Conservation (phyloP, 2,888 invertebrate species). For the Keiferia lycopersicella region DNA sequence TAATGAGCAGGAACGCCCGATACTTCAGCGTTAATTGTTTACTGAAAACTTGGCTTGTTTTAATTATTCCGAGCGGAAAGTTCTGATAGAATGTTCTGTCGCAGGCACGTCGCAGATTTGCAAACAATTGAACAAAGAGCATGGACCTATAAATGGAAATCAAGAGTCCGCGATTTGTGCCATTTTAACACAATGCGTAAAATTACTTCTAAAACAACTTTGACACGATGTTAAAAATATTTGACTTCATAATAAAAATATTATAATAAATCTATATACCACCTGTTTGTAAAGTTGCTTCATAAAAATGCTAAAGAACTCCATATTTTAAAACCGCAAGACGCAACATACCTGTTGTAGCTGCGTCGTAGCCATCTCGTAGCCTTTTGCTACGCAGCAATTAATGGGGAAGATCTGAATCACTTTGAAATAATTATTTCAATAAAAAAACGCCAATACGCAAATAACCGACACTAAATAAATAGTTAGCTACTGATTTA, state of each 20-base stretch:
- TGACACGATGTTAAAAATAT: background rate
- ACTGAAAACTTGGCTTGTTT: constrained; percentile 61
- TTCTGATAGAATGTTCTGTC: constrained; percentile 45
- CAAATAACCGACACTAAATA: background rate
- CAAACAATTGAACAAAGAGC: constrained; percentile 20
- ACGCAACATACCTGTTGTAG: background rate
- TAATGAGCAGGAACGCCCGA: constrained; percentile 72
- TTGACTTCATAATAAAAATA: too few relatives aligned
- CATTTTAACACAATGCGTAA: constrained; percentile 3
- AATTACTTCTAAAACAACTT: background rate
- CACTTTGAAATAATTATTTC: background rate
- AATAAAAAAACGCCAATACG: background rate
- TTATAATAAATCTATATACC: too few relatives aligned
- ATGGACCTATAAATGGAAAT: constrained; percentile 16
- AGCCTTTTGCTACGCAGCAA: constrained; percentile 10
- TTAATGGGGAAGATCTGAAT: background rate
- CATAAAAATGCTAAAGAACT: too few relatives aligned
- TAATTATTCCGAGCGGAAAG: constrained; percentile 62
- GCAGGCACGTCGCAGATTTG: constrained; percentile 19
- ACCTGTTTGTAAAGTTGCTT: too few relatives aligned
- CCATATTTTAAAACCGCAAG: background rate
- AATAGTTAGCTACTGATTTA: background rate
- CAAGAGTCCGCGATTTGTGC: background rate
- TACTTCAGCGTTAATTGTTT: constrained; percentile 65
- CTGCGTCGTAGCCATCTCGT: constrained; percentile 9